phyloP scores from a whole-genome alignment of 2,797 vertebrate genomes.

The Oreortyx pictus region DNA sequence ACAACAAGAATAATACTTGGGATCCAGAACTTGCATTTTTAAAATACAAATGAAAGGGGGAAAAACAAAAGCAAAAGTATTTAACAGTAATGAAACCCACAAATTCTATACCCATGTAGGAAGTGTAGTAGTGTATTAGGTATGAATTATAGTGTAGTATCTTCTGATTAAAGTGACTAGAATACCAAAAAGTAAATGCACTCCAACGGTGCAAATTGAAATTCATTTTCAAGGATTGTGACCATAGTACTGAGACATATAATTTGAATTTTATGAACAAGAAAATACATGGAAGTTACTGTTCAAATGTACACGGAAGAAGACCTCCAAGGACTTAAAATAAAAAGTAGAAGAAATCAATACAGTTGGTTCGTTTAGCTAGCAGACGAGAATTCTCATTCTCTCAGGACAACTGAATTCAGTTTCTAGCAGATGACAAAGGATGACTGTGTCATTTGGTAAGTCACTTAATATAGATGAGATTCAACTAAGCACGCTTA shows the following conservation, averaged over 20 bases:
- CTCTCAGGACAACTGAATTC: constrained; percentile 18
- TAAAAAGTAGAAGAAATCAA: not conserved
- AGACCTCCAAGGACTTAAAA: not conserved
- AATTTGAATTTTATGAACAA: constrained; percentile 12
- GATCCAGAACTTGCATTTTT: not conserved
- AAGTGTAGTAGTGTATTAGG: not conserved
- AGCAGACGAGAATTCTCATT: not conserved
- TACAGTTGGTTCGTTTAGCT: not conserved
- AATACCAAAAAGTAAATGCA: not conserved
- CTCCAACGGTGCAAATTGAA: constrained; percentile 3
- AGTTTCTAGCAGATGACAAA: constrained; percentile 38
- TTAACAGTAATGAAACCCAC: not conserved
- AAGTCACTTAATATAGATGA: constrained; percentile 16
- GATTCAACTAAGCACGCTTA: not conserved
- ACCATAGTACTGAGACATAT: not conserved
- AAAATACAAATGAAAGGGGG: not conserved
- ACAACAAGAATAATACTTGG: not conserved
- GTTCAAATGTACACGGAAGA: not conserved
- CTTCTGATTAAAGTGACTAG: not conserved
- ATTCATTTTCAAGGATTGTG: not conserved
- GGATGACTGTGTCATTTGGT: constrained; percentile 2
- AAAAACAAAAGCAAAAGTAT: not conserved
- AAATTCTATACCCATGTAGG: not conserved
- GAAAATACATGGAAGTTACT: not conserved
- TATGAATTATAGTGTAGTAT: constrained; percentile 15